Conservation (phyloP, 2,113 vertebrate genomes). For the Lepus americanus region DNA sequence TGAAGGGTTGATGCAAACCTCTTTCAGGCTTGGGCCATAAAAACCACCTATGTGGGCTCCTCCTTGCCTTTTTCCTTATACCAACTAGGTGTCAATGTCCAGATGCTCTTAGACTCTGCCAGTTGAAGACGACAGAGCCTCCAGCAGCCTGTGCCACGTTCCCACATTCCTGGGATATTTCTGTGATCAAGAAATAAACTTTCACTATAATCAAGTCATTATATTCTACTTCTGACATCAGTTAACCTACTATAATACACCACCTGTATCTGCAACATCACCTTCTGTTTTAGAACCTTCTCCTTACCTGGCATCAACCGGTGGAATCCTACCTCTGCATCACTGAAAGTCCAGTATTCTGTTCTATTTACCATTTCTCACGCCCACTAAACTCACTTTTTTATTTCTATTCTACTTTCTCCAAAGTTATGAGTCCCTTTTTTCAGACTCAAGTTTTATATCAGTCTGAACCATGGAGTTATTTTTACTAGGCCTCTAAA, state of each 20-base stretch:
- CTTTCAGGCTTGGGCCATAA: background rate
- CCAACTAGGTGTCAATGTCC: background rate
- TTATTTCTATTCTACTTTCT: background rate
- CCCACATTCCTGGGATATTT: background rate
- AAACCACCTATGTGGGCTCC: background rate
- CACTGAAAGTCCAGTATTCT: background rate
- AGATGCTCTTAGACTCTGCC: background rate
- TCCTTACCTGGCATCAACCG: background rate
- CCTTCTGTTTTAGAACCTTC: slow-evolving; percentile 5
- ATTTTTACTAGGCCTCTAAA: background rate
- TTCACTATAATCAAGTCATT: background rate
- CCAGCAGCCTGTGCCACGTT: background rate
- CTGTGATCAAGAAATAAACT: background rate
- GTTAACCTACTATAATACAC: background rate
- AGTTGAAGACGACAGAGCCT: background rate
- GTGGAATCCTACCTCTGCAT: background rate
- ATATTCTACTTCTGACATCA: background rate
- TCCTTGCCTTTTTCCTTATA: background rate
- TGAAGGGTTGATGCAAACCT: background rate
- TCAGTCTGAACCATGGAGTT: background rate
- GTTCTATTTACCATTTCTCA: background rate
- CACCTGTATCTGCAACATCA: background rate
- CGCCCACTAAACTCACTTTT: background rate
- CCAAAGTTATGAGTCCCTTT: background rate
- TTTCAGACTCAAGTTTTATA: background rate